These are phyloP conservation scores for Gymnarchus niloticus DNA, from an alignment of 2,113 vertebrate species.

Conservation along the genomic window DNA sequence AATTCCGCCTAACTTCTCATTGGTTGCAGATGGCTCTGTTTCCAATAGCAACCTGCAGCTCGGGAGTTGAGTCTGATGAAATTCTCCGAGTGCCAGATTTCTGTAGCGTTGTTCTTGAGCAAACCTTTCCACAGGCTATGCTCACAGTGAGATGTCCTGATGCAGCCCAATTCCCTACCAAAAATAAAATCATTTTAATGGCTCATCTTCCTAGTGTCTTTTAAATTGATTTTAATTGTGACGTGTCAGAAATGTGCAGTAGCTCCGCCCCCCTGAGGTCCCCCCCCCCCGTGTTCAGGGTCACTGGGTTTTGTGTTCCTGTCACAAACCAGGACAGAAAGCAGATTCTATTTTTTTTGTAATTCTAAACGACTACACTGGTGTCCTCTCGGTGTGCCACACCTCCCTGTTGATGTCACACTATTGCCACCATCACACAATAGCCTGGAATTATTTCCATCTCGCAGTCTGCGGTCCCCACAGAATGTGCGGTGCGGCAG, in stretches of 20 bases:
- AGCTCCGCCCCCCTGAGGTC: neutral
- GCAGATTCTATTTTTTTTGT: slow-evolving; percentile 20
- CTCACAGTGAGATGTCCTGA: neutral
- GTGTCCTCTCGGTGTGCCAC: slow-evolving; percentile 18
- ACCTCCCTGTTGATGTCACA: slow-evolving; percentile 23
- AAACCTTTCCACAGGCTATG: slow-evolving; percentile 24
- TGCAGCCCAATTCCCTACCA: slow-evolving; percentile 26
- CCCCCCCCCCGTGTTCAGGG: slow-evolving; percentile 41
- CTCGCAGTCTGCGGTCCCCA: neutral
- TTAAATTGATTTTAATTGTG: slow-evolving; percentile 50
- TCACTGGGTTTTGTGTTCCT: slow-evolving; percentile 44
- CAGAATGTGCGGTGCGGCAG: no score
- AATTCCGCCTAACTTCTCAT: slow-evolving; percentile 41
- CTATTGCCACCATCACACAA: neutral
- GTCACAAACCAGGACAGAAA: slow-evolving; percentile 31
- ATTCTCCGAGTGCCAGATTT: slow-evolving; percentile 40
- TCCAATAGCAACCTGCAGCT: slow-evolving; percentile 40
- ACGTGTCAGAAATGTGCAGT: slow-evolving; percentile 5
- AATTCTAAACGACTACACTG: neutral
- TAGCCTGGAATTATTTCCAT: neutral
- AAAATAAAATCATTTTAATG: slow-evolving; percentile 28
- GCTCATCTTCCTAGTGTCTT: slow-evolving; percentile 34
- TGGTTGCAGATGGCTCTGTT: slow-evolving; percentile 55
- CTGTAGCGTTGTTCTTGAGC: slow-evolving; percentile 27
- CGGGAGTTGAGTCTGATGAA: slow-evolving; percentile 38